Evolutionary conservation across 1,140 invertebrate genomes (phyloP).

Genomic region (Lasioglossum albipes): DNA sequence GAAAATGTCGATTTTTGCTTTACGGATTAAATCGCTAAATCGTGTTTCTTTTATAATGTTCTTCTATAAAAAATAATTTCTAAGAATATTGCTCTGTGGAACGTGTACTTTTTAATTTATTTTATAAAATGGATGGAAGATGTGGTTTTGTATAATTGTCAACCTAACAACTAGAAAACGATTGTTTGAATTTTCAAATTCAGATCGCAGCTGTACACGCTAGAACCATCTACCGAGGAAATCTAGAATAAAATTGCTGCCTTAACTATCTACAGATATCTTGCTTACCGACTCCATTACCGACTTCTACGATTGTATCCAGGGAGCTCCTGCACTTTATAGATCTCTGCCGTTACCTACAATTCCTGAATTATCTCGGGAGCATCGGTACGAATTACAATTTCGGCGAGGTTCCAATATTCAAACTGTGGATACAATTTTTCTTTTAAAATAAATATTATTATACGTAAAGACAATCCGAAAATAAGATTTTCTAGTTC

Average conservation of each 20-base stretch:
- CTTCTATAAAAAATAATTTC: too few relatives aligned
- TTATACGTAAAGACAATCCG: too few relatives aligned
- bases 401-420: neutral
- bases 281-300: slow-evolving; percentile 62
- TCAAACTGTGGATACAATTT: neutral
- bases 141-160: neutral
- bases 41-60: too few relatives aligned
- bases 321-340: slow-evolving; percentile 38
- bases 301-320: slow-evolving; percentile 57
- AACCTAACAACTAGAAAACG: too few relatives aligned
- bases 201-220: slow-evolving; percentile 23
- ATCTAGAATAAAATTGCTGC: slow-evolving; percentile 44
- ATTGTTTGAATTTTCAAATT: neutral
- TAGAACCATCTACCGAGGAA: slow-evolving; percentile 55
- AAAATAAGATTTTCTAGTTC: too few relatives aligned
- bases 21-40: too few relatives aligned
- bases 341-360: slow-evolving; percentile 56
- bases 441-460: too few relatives aligned
- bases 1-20: too few relatives aligned
- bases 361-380: slow-evolving; percentile 42
- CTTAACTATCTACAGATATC: slow-evolving; percentile 24
- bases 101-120: too few relatives aligned
- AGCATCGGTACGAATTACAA: slow-evolving; percentile 13
- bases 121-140: neutral
- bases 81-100: too few relatives aligned